Evolutionary conservation across 2,888 invertebrate species (phyloP).

Genomic region (Melipona bicolor): DNA sequence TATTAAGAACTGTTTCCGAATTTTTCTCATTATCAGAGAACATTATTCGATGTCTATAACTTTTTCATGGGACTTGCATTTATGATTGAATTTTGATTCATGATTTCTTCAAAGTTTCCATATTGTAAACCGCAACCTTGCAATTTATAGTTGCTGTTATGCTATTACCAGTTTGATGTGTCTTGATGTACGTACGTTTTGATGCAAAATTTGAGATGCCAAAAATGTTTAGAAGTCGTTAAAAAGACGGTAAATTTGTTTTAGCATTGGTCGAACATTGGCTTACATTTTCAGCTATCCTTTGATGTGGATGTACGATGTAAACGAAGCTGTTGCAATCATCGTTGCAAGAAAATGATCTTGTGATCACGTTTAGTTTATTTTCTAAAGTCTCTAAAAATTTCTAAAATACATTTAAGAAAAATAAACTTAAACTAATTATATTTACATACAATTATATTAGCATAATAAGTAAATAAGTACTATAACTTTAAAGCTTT

Average conservation of each 20-base stretch:
- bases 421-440: not conserved
- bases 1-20: conserved; percentile 38
- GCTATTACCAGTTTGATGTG: not conserved
- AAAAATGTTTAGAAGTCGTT: conserved; percentile 2
- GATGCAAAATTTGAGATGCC: not conserved
- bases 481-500: not conserved
- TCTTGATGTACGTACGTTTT: not conserved
- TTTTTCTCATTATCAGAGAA: conserved; percentile 6
- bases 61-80: not conserved
- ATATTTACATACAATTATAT: not conserved
- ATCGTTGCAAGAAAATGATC: not conserved
- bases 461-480: not conserved
- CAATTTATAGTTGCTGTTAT: not conserved
- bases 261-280: not conserved
- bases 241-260: conserved; percentile 15
- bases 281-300: conserved; percentile 1
- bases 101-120: not conserved
- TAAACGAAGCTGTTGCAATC: conserved; percentile 14
- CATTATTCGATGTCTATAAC: conserved; percentile 21
- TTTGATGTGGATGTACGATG: conserved; percentile 7
- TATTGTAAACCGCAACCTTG: not conserved
- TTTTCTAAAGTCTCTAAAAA: not conserved
- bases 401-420: not conserved
- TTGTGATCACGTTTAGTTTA: not conserved
- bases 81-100: not conserved